phyloP scores from a whole-genome alignment of 2,797 vertebrate species.

The Oceanodroma leucorhoa region DNA sequence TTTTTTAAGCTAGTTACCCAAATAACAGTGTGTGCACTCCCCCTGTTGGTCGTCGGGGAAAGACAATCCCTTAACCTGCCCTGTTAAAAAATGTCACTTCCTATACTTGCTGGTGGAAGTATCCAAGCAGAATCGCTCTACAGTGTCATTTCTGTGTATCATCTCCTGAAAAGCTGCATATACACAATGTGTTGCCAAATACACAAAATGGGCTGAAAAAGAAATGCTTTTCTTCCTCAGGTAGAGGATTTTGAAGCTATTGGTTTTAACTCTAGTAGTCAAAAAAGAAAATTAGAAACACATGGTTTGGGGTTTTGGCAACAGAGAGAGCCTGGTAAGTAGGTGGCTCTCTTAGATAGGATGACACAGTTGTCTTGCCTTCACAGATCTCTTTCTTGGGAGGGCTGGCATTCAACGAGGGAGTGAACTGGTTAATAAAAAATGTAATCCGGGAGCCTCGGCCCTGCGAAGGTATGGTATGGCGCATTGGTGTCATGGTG shows the following conservation, averaged over 20 bases:
- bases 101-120: neutral
- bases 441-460: constrained; percentile 92
- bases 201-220: neutral
- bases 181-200: neutral
- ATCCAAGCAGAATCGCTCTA: neutral
- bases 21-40: neutral
- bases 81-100: neutral
- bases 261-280: neutral
- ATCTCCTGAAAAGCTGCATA: neutral
- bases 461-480: constrained; percentile 88
- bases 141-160: neutral
- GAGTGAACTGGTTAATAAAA: constrained; percentile 95
- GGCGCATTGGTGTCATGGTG: neutral
- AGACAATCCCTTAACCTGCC: neutral
- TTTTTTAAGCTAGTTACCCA: neutral
- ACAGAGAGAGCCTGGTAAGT: neutral
- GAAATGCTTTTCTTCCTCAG: neutral
- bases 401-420: constrained; percentile 91
- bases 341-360: neutral
- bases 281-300: neutral
- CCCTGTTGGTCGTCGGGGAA: neutral
- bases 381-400: constrained; percentile 95
- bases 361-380: constrained; percentile 39
- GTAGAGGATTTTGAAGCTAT: neutral
- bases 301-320: neutral